phyloP scores from a whole-genome alignment of 2,888 invertebrate species.

The Agrilus mali region DNA sequence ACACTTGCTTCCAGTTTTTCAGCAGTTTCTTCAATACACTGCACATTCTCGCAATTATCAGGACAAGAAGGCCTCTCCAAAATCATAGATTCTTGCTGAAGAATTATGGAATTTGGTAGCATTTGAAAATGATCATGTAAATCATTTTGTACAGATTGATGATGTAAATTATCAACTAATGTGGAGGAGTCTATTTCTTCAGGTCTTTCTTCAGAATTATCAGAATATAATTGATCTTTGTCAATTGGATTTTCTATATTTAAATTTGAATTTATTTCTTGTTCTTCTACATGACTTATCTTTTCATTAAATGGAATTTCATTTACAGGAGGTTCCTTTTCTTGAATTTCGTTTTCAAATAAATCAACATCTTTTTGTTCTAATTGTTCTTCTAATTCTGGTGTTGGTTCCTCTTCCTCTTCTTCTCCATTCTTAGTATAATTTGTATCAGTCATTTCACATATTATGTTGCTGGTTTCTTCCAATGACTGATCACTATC shows the following conservation, averaged over 20 bases:
- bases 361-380: too few relatives aligned
- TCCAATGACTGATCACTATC: too few relatives aligned
- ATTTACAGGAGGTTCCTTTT: constrained; percentile 5
- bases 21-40: constrained; percentile 22
- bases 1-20: constrained; percentile 32
- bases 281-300: constrained; percentile 2
- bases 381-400: constrained; percentile 8
- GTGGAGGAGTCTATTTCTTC: too few relatives aligned
- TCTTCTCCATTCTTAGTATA: constrained; percentile 12
- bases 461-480: not conserved
- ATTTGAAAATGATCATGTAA: constrained; percentile 6
- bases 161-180: too few relatives aligned
- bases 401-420: constrained; percentile 14
- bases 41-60: constrained; percentile 26
- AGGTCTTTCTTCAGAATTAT: too few relatives aligned
- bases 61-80: constrained; percentile 33
- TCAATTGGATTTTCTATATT: too few relatives aligned
- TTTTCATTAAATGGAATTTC: constrained; percentile 7
- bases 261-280: too few relatives aligned
- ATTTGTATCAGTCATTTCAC: not conserved
- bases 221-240: too few relatives aligned
- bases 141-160: too few relatives aligned
- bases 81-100: constrained; percentile 29
- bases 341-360: not conserved
- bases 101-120: constrained; percentile 31